A percentile compares a stretch with the other conserved stretches of the same genome.
phyloP scores from a whole-genome alignment of 2,113 vertebrate genomes.

The Orycteropus afer region DNA sequence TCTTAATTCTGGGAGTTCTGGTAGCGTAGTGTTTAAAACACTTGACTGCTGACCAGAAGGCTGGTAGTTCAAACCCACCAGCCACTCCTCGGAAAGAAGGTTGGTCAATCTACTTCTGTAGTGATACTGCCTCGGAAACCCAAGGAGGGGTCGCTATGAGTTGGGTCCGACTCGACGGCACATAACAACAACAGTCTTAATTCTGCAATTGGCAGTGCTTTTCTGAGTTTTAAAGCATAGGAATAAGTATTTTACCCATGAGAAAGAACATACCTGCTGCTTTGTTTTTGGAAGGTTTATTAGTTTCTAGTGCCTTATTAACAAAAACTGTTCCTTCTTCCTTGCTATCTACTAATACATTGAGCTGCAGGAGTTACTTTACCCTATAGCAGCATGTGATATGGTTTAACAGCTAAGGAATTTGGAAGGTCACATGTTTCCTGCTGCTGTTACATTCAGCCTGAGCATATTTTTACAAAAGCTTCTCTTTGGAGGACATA shows the following conservation, averaged over 20 bases:
- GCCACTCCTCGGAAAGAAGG: too few species aligned
- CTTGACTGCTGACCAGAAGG: too few species aligned
- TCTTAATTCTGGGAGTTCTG: too few species aligned
- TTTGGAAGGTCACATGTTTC: slow-evolving; percentile 64
- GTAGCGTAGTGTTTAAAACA: too few species aligned
- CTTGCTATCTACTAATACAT: slow-evolving; percentile 15
- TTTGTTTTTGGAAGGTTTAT: slow-evolving; percentile 34
- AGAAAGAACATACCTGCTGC: slow-evolving; percentile 1
- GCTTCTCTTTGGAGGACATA: slow-evolving; percentile 50
- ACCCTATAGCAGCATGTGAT: slow-evolving; percentile 9
- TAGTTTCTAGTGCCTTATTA: slow-evolving; percentile 11
- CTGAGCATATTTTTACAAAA: slow-evolving; percentile 44
- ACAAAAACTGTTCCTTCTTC: slow-evolving; percentile 11
- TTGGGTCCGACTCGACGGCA: too few species aligned
- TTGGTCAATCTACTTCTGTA: too few species aligned
- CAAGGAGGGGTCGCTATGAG: too few species aligned
- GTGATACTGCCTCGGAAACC: too few species aligned
- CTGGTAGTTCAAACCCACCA: too few species aligned
- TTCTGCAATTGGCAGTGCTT: not conserved
- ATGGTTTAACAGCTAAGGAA: slow-evolving; percentile 56
- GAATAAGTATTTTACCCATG: slow-evolving; percentile 33
- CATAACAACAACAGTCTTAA: too few species aligned
- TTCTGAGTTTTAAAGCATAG: slow-evolving; percentile 36
- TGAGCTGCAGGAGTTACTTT: slow-evolving; percentile 38
- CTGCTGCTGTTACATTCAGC: slow-evolving; percentile 54